Base-by-base conservation (phyloP, 2,797 vertebrate species). In the Tragopan temminckii region DNA sequence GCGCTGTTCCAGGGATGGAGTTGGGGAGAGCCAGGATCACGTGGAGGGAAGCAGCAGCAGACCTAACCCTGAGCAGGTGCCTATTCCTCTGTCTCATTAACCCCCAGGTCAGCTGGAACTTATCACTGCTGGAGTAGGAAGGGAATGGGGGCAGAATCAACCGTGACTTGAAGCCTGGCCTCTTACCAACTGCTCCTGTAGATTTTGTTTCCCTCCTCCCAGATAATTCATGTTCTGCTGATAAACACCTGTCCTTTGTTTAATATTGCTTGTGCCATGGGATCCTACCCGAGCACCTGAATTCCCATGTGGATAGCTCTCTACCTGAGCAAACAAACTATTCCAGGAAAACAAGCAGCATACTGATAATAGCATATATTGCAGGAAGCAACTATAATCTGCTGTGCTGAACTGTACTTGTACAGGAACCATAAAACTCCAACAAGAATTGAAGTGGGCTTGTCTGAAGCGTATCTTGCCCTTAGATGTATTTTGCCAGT, bases 181-280 rank as follows among this genome's bases (percentile, higher is more conserved):
- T 29, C 6, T 42, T 7, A 35, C 57, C 78, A 55, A 43, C 80
- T 3, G 2, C 78, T 75, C 27, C 71, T 66, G 72, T 38, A 35
- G n/a, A 55, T 61, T 63, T 33, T 2, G 0, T 58, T 81, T 59
- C 63, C 74, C 67, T 58, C 46, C 63, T 74, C 55, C 76, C 59
- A 69, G 80, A 12, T 89, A 76, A 77, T 81, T 89, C 33, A 8
- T 48, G 45, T 31, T 50, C 61, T 72, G 78, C 71, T 78, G 36
- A 70, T n/a, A 75, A 85, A 79, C 95, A 96, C 75, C 95, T 92
- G 89, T 29, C 72, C 81, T 80, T 74, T 90, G 64, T 91, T 91
- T 87, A 35, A 68, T 43, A 48, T n/a, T 80, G 10, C 79, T 35
- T 16, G 57, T 85, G 82, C 80, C 82, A 42, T 25, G 72, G 74